Evolutionary conservation across 1,140 invertebrate genomes (phyloP).

Genomic region (Drosophila ohnishii): DNA sequence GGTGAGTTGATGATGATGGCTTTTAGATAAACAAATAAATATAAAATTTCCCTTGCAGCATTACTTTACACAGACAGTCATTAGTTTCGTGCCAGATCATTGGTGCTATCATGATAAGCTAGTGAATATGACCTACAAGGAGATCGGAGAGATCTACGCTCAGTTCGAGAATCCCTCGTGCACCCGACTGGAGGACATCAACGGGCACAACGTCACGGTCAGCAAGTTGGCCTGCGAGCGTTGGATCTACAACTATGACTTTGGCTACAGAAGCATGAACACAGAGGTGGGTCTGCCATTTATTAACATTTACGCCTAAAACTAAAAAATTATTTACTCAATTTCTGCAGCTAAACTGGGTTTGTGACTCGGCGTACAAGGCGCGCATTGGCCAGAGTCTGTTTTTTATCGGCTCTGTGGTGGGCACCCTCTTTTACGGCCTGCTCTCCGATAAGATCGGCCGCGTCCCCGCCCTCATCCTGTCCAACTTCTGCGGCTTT

Average conservation of each 20-base stretch:
- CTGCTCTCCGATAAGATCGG: conserved; percentile 85
- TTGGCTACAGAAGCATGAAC: conserved; percentile 85
- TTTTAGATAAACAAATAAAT: neutral
- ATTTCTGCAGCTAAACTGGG: conserved; percentile 85
- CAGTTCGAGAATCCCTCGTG: conserved; percentile 72
- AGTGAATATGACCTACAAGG: conserved; percentile 77
- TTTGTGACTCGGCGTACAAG: conserved; percentile 86
- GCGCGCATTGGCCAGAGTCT: conserved; percentile 85
- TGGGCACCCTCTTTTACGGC: conserved; percentile 86
- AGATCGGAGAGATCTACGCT: conserved; percentile 75
- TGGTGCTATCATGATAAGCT: conserved; percentile 82
- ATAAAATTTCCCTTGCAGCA: conserved; percentile 57
- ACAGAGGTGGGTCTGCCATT: conserved; percentile 83
- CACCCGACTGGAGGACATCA: conserved; percentile 64
- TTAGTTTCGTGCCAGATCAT: conserved; percentile 84
- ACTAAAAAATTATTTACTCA: neutral
- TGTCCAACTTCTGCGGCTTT: conserved; percentile 85
- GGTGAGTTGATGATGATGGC: conserved; percentile 33
- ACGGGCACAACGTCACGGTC: conserved; percentile 57
- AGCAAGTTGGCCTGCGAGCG: conserved; percentile 78
- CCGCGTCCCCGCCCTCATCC: conserved; percentile 85
- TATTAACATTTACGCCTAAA: neutral
- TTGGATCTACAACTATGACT: conserved; percentile 84
- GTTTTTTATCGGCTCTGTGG: conserved; percentile 86
- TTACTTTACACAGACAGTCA: conserved; percentile 86